phyloP scores from a whole-genome alignment of 2,888 invertebrate species.

The Diploptera punctata region DNA sequence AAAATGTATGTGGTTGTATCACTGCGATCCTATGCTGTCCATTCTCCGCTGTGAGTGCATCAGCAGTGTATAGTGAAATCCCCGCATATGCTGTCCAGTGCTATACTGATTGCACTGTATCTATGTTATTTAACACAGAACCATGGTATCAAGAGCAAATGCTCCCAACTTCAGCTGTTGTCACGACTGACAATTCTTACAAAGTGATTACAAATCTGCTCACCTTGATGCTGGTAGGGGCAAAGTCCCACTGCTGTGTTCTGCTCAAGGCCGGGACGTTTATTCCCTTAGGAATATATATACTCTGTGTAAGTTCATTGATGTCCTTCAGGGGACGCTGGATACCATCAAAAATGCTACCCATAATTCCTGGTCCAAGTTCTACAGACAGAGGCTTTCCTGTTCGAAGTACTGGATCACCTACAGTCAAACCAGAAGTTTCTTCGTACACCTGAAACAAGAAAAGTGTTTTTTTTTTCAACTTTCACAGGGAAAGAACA shows the following conservation, averaged over 20 bases:
- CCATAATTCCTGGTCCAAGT: slow-evolving; percentile 98
- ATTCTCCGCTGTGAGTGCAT: no score
- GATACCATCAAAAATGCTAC: slow-evolving; percentile 99
- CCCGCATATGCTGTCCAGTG: no score
- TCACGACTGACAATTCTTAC: no score
- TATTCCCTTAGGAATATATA: slow-evolving; percentile 99
- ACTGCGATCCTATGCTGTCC: no score
- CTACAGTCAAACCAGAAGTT: slow-evolving; percentile 98
- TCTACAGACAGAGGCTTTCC: slow-evolving; percentile 99
- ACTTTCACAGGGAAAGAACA: no score
- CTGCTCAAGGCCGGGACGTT: slow-evolving; percentile 92
- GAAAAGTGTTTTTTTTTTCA: background rate
- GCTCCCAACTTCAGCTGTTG: no score
- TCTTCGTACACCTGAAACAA: slow-evolving; percentile 83
- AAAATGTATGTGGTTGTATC: no score
- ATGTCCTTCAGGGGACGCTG: slow-evolving; percentile 98
- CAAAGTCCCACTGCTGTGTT: slow-evolving; percentile 89
- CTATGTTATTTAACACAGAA: no score
- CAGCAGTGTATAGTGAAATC: no score
- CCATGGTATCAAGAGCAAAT: no score
- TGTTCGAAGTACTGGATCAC: slow-evolving; percentile 97
- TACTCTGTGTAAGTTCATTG: slow-evolving; percentile 89
- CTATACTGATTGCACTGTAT: no score
- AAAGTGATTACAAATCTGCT: no score
- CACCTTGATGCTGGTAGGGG: slow-evolving; percentile 81